Evolutionary conservation across 2,797 vertebrate species (phyloP).

Genomic region (Artibeus jamaicensis): DNA sequence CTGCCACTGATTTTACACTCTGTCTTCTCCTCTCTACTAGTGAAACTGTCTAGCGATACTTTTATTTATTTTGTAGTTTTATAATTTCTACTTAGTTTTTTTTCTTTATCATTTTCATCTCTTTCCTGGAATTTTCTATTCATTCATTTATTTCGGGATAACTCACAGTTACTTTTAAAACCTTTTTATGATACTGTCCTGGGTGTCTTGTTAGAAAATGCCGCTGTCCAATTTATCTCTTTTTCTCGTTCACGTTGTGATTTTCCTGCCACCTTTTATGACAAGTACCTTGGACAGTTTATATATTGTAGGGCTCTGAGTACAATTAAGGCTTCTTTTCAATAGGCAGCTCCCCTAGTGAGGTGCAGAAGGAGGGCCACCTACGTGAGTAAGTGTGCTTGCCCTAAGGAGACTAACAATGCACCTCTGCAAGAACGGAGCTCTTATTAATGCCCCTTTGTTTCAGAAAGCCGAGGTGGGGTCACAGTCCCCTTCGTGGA

Average conservation of each 20-base stretch:
- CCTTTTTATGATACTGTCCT: not conserved
- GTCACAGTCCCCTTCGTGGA: fast-evolving
- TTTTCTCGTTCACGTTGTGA: not conserved
- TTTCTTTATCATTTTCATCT: not conserved
- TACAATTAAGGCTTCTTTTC: not conserved
- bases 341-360: not conserved
- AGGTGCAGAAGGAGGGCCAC: fast-evolving
- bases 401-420: too few species aligned
- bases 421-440: not conserved
- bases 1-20: not conserved
- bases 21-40: not conserved
- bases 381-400: not conserved
- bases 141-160: not conserved
- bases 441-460: too few species aligned
- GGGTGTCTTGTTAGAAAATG: not conserved
- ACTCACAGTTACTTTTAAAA: not conserved
- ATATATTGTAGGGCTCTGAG: not conserved
- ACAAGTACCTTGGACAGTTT: not conserved
- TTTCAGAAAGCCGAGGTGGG: not conserved
- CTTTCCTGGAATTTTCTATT: not conserved
- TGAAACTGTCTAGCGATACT: not conserved
- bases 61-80: not conserved
- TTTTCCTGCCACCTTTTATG: not conserved
- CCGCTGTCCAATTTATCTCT: not conserved
- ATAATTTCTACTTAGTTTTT: not conserved